Evolutionary conservation across 2,888 invertebrate genomes (phyloP).

Genomic region (Agonopterix subpropinquella): DNA sequence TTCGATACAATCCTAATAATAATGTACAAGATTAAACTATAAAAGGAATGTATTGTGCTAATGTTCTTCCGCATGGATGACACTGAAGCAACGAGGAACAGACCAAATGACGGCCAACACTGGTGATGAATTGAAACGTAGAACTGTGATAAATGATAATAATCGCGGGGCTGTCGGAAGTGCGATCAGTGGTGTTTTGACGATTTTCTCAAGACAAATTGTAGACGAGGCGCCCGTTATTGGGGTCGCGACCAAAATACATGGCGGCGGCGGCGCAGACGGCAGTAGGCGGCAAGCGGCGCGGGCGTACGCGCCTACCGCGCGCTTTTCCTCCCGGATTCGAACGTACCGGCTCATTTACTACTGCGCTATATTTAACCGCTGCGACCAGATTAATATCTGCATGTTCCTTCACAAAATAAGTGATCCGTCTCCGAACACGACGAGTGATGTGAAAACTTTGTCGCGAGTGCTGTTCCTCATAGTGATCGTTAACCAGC

Average conservation of each 20-base stretch:
- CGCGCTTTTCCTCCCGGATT: slow-evolving; percentile 51
- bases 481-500: slow-evolving; percentile 34
- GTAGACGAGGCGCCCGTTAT: slow-evolving; percentile 66
- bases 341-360: slow-evolving; percentile 60
- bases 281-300: slow-evolving; percentile 70
- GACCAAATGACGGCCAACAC: too few relatives aligned
- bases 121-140: too few relatives aligned
- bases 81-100: too few relatives aligned
- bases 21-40: too few relatives aligned
- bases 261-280: slow-evolving; percentile 55
- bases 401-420: slow-evolving; percentile 60
- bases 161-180: slow-evolving; percentile 56
- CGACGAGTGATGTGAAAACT: slow-evolving; percentile 53
- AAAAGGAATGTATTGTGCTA: too few relatives aligned
- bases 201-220: slow-evolving; percentile 68
- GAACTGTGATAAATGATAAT: slow-evolving; percentile 20
- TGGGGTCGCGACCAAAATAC: slow-evolving; percentile 74
- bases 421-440: slow-evolving; percentile 41
- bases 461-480: slow-evolving; percentile 35
- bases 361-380: slow-evolving; percentile 68
- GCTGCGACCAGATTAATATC: slow-evolving; percentile 66
- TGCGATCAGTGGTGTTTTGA: slow-evolving; percentile 54
- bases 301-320: slow-evolving; percentile 69
- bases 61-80: too few relatives aligned
- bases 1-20: too few relatives aligned